Evolutionary conservation across 2,113 vertebrate species (phyloP).

Genomic region (Romanogobio albipinnatus): DNA sequence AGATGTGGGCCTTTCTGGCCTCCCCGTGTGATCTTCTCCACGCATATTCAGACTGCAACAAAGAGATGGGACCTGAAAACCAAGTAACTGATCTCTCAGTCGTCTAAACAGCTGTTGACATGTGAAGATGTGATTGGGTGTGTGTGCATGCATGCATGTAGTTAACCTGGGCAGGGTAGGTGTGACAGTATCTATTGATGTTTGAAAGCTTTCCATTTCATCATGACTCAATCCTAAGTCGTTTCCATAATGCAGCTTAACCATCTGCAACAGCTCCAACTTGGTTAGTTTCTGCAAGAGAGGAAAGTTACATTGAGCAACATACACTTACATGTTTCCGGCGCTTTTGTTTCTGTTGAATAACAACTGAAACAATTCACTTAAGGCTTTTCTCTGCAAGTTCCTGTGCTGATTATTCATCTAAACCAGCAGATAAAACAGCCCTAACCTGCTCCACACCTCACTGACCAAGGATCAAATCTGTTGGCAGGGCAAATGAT

Average conservation of each 20-base stretch:
- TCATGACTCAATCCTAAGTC: slow-evolving; percentile 90
- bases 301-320: not conserved
- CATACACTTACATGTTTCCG: not conserved
- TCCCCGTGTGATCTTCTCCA: slow-evolving; percentile 64
- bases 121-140: not conserved
- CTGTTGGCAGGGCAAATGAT: not conserved
- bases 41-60: slow-evolving; percentile 63
- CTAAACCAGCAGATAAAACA: slow-evolving; percentile 18
- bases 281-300: slow-evolving; percentile 79
- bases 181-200: slow-evolving; percentile 75
- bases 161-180: slow-evolving; percentile 78
- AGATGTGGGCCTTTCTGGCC: slow-evolving; percentile 64
- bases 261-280: slow-evolving; percentile 86
- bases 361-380: not conserved
- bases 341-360: not conserved
- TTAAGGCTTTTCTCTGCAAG: not conserved
- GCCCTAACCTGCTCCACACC: slow-evolving; percentile 39
- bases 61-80: slow-evolving; percentile 9
- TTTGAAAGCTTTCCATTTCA: slow-evolving; percentile 88
- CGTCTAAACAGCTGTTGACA: not conserved
- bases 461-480: not conserved
- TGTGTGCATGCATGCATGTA: not conserved
- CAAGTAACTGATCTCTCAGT: not conserved
- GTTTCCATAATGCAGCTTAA: slow-evolving; percentile 91
- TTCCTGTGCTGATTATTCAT: slow-evolving; percentile 16